These are phyloP conservation scores for Allophyes oxyacanthae DNA, from an alignment of 2,888 invertebrate species.

Conservation along the genomic window DNA sequence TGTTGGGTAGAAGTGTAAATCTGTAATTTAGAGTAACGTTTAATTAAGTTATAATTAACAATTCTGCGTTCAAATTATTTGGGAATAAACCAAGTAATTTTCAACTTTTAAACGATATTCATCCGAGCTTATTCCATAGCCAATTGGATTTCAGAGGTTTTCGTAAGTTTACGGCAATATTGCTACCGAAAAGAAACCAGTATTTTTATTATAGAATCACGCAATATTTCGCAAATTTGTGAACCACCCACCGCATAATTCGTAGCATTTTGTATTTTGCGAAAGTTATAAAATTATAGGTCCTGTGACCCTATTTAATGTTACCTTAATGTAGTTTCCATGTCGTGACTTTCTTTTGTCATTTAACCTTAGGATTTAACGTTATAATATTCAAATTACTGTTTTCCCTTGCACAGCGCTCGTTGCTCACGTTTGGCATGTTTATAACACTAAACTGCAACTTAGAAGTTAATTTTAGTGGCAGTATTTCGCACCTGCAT, in stretches of 20 bases:
- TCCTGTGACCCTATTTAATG: constrained; percentile 47
- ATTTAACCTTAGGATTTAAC: constrained; percentile 16
- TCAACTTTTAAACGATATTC: too few relatives aligned
- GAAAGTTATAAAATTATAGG: constrained; percentile 56
- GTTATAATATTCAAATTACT: constrained; percentile 29
- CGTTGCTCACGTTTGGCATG: neutral
- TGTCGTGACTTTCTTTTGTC: constrained; percentile 54
- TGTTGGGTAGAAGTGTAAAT: neutral
- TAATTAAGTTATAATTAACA: too few relatives aligned
- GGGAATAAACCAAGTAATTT: too few relatives aligned
- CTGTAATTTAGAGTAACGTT: too few relatives aligned
- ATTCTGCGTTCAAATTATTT: too few relatives aligned
- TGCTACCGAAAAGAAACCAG: neutral
- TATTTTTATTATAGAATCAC: constrained; percentile 25
- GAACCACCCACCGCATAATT: constrained; percentile 29
- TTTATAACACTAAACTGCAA: constrained; percentile 1
- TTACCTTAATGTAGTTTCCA: constrained; percentile 44
- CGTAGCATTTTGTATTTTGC: constrained; percentile 37
- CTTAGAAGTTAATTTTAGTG: constrained; percentile 27
- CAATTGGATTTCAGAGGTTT: neutral
- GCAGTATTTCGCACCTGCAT: constrained; percentile 50
- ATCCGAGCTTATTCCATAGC: too few relatives aligned
- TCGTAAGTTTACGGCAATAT: constrained; percentile 7
- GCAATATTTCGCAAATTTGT: constrained; percentile 36
- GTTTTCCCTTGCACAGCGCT: constrained; percentile 8